Evolutionary conservation across 92 coral and sea anemone species (phyloP), one percentile per base, ranked within the genome.

Genomic region (Epizoanthus scotinus): DNA sequence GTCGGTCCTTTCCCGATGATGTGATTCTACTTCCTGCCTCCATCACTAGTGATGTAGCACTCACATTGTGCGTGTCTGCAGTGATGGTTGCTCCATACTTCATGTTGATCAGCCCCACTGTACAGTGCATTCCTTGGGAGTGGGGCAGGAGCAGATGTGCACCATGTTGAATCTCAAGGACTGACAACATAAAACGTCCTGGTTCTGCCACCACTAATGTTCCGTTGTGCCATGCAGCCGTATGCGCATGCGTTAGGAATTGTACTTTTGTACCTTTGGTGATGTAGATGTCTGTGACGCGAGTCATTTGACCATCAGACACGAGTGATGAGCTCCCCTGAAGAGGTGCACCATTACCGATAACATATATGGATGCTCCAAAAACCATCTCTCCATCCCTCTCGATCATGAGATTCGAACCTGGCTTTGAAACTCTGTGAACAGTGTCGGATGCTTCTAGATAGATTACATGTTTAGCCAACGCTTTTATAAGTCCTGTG

Each of bases 121-220:
- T 50, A 59, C 89, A 83, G 58, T 53, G 84, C 89, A 85, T 85
- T 49, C 92, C 92, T 20, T 71, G 66, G 26, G 89, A 80, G 20
- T 86, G 84, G 54, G 83, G 58, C 72, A 89, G 82, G 21, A 84
- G 42, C 64, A 89, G 63, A 78, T 85, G 62, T 20, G 84, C 92
- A 12, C 92, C 67, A 81, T 89, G 89, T 78, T 89, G 92, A 69
- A 89, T 59, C 71, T 89, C 92, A 5, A 89, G 78, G 8, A 73
- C 62, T 10, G 92, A 88, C 40, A 89, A 56, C n/a, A 85, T 75
- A 53, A 89, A 85, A 26, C 49, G 77, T 28, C 92, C 89, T 6
- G 78, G 69, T 28, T 67, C 29, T 82, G 84, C 78, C 26, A 84
- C 55, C 26, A 74, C 84, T 34, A 86, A 38, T n/a, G 80, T 47